These are phyloP conservation scores for Mongoloraphidia duomilia DNA, from an alignment of 2,888 invertebrate genomes.

Conservation along the genomic window DNA sequence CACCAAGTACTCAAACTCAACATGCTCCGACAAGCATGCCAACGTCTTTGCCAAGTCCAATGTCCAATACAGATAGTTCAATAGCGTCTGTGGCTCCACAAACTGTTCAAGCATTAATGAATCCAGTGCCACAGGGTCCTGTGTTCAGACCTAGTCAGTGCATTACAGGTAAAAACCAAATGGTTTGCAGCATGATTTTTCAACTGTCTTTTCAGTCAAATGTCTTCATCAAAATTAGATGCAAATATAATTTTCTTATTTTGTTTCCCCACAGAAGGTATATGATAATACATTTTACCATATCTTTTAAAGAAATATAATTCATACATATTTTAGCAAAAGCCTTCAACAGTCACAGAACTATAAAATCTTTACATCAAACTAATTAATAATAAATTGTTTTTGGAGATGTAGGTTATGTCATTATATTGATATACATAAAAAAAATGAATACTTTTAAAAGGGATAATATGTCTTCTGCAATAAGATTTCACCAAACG, in stretches of 20 bases:
- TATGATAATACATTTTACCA: not conserved
- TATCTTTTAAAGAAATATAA: not conserved
- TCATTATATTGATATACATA: no score
- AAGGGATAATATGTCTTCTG: no score
- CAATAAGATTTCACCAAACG: no score
- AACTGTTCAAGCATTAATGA: constrained; percentile 25
- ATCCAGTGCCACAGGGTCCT: constrained; percentile 26
- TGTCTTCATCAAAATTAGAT: no score
- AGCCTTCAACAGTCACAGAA: no score
- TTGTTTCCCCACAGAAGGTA: not conserved
- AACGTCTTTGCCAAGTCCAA: constrained; percentile 36
- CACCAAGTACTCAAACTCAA: constrained; percentile 24
- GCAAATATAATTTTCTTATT: no score
- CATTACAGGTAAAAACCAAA: constrained; percentile 21
- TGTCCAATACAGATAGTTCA: constrained; percentile 39
- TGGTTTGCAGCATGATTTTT: not conserved
- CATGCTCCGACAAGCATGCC: constrained; percentile 24
- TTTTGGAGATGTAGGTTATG: no score
- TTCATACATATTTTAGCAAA: not conserved
- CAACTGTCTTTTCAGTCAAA: no score
- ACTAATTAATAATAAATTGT: no score
- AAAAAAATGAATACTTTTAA: no score
- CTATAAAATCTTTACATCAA: no score
- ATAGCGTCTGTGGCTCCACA: constrained; percentile 24
- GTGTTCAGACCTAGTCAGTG: constrained; percentile 27